A percentile compares a stretch with the other conserved stretches of the same genome.
Conservation (phyloP, 2,113 vertebrate species). For the Grus americana region DNA sequence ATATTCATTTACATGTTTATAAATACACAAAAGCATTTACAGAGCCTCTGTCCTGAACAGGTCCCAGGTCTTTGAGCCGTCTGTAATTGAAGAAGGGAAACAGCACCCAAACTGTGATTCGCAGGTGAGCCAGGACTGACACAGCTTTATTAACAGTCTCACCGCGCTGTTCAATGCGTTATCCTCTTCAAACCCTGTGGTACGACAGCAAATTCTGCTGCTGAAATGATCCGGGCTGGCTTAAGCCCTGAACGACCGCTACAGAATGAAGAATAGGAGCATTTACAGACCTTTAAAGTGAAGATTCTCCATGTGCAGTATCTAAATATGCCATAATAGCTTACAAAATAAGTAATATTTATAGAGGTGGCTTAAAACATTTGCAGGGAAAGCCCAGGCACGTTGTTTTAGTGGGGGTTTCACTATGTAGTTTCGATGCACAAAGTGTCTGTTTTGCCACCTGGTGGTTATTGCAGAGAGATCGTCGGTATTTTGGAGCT, state of each 20-base stretch:
- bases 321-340: neutral
- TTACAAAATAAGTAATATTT: neutral
- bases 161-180: neutral
- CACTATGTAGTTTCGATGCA: fast-evolving
- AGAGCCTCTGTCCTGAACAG: neutral
- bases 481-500: fast-evolving
- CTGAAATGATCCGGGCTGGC: neutral
- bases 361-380: neutral
- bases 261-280: neutral
- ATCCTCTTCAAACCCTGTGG: neutral
- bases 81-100: neutral
- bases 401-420: neutral
- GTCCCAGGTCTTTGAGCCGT: neutral
- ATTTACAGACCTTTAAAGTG: neutral
- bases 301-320: neutral
- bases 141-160: neutral
- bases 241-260: fast-evolving
- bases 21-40: neutral
- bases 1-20: neutral
- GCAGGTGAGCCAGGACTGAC: neutral
- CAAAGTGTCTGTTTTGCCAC: slow-evolving; percentile 41
- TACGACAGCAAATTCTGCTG: fast-evolving
- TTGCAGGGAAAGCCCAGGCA: neutral
- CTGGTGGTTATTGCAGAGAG: neutral
- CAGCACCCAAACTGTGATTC: neutral